Base-by-base conservation (phyloP, 2,797 vertebrate species). In the Steatocranus sp. region DNA sequence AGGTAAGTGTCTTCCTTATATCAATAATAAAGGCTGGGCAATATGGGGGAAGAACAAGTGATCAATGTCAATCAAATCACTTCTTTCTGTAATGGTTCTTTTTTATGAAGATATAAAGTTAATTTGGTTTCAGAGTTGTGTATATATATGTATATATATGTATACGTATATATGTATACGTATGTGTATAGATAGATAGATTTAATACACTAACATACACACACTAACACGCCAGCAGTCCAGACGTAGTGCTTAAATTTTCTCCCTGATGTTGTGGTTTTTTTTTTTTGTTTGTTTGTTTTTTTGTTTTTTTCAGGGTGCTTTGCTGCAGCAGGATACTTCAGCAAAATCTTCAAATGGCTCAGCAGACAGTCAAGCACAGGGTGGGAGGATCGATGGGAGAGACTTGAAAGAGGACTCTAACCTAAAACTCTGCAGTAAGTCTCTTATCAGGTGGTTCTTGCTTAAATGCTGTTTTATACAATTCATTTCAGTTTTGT, bases 1-100 rank as follows among this genome's bases (percentile, higher is more conserved):
- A 90, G 92, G 93, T 94, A 82, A 17, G 79, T n/a, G 4, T 11
- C 83, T 61, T 12, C 11, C 8, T 70, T 6, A 10, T 73, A 30
- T 73, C 41, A 46, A 5, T 48, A 4, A 30, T 30, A 46, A 73
- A 0, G 20, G 63, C 20, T 25, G 36, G 63, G 20, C 36, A 41
- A 41, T 68, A 25, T 68, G 12, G 36, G 36, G 36, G 20, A 41
- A 41, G 20, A 41, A 56, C 27, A n/a, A 18, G 54, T 23, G n/a
- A 66, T n/a, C 56, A 58, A 0, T 34, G 30, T 58, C 30, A 34
- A 3, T 34, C 30, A 61, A 7, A 61, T 61, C 56, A 11, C 56
- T 61, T 61, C 18, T 34, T 61, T 41, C 38, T 41, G 38, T 41
- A 41, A 41, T 41, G 38, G 11, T 41, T 41, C 38, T 14, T 41